Base-by-base conservation (phyloP, 2,797 vertebrate genomes). In the Chelidonichthys spinosus region DNA sequence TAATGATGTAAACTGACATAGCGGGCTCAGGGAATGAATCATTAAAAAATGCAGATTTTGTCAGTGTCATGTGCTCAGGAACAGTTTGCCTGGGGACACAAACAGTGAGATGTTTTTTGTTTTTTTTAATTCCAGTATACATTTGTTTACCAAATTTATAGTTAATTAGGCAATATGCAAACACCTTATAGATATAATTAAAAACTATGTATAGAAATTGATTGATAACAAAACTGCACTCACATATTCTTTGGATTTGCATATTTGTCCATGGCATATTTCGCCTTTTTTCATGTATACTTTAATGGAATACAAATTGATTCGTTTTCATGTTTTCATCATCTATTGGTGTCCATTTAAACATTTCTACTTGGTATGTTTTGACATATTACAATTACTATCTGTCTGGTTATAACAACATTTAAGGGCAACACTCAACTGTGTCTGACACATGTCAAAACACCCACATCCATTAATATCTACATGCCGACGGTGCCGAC, bases 1-100 rank as follows among this genome's bases (percentile, higher is more conserved):
- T 69, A 72, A 67, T 70, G 25, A 74, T 74, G 67, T 70, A 53
- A 52, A 63, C 46, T 59, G 67, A 66, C 71, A 74, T 58, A 18
- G 60, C 39, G 10, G 61, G 32, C 67, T 59, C 39, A 18, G 52
- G 49, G 7, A 53, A 74, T 74, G 62, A 82, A 74, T 82, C 53
- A 78, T 82, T 78, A 56, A 82, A 3, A 52, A 17, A 59, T 58
- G 56, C 56, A 66, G 62, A 74, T 42, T 58, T 47, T 65, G 42
- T 49, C 47, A 49, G 63, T 59, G 37, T 66, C 15, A 5, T 39
- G 47, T 40, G 25, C 39, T 68, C 35, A 63, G 10, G 36, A 81
- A 49, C 64, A 72, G 49, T n/a, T 65, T 61, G 66, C 62, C 75
- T 66, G 50, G 49, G 49, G 33, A 74, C 18, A 63, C 50, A 63